These are phyloP conservation scores for Seladonia tumulorum DNA, from an alignment of 2,888 invertebrate genomes.

Conservation along the genomic window DNA sequence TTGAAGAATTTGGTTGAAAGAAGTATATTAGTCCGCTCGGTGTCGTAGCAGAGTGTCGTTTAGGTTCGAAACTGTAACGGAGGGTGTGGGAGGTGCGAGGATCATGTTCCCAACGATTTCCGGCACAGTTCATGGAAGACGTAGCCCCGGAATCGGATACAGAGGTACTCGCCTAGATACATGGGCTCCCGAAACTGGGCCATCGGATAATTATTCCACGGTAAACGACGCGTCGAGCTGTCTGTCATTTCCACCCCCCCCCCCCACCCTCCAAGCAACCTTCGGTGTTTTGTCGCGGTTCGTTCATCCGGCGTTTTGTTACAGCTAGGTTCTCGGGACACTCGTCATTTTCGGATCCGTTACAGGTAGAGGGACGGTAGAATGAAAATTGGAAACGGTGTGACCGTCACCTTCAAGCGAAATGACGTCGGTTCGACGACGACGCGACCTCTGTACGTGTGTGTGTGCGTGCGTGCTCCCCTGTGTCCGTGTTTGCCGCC, in stretches of 20 bases:
- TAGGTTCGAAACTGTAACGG: background rate
- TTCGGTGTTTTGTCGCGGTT: background rate
- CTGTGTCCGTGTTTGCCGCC: background rate
- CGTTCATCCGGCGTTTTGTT: constrained; percentile 39
- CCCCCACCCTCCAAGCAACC: background rate
- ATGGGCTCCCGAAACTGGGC: constrained; percentile 49
- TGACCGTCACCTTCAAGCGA: constrained; percentile 48
- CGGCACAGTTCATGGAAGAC: background rate
- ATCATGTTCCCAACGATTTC: background rate
- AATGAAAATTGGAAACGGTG: constrained; percentile 33
- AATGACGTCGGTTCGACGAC: constrained; percentile 23
- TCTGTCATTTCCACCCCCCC: background rate
- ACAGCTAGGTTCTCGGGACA: constrained; percentile 34
- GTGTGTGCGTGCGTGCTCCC: background rate
- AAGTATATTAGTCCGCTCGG: background rate
- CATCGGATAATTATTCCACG: constrained; percentile 61
- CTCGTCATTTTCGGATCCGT: constrained; percentile 51
- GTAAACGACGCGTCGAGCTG: constrained; percentile 40
- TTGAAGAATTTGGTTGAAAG: too few relatives aligned
- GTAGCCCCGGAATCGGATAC: constrained; percentile 5
- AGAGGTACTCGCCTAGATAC: background rate
- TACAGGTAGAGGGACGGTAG: background rate
- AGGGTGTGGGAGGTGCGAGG: background rate
- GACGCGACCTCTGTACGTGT: background rate
- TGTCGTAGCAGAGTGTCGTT: background rate